phyloP scores from a whole-genome alignment of 2,888 invertebrate genomes.

The Lysandra coridon region DNA sequence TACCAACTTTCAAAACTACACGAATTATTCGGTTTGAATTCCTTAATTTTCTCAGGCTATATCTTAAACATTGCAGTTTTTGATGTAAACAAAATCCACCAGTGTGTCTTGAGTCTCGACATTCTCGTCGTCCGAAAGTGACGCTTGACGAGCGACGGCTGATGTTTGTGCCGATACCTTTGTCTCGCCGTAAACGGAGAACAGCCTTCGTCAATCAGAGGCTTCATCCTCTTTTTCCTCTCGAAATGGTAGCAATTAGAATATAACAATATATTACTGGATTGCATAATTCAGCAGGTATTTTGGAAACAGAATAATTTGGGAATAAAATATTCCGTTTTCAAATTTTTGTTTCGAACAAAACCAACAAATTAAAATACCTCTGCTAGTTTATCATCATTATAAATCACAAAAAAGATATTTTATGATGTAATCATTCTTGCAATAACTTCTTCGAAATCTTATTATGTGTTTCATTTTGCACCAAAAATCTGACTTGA shows the following conservation, averaged over 20 bases:
- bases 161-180: conserved; percentile 71
- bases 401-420: too few relatives aligned
- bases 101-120: conserved; percentile 36
- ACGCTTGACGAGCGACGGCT: conserved; percentile 64
- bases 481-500: too few relatives aligned
- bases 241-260: conserved; percentile 65
- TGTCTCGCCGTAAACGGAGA: conserved; percentile 73
- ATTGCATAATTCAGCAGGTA: background rate
- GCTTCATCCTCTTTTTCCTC: conserved; percentile 57
- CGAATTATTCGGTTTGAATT: too few relatives aligned
- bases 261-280: conserved; percentile 49
- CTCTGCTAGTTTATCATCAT: background rate
- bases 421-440: too few relatives aligned
- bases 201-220: conserved; percentile 59
- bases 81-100: background rate
- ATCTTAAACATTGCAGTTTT: too few relatives aligned
- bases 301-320: background rate
- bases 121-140: conserved; percentile 45
- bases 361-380: background rate
- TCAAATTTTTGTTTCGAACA: background rate
- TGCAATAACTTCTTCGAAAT: too few relatives aligned
- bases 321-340: background rate
- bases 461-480: too few relatives aligned
- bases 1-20: too few relatives aligned
- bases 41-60: too few relatives aligned